phyloP scores from a whole-genome alignment of 2,888 invertebrate genomes.

The Hofmannophila pseudospretella region DNA sequence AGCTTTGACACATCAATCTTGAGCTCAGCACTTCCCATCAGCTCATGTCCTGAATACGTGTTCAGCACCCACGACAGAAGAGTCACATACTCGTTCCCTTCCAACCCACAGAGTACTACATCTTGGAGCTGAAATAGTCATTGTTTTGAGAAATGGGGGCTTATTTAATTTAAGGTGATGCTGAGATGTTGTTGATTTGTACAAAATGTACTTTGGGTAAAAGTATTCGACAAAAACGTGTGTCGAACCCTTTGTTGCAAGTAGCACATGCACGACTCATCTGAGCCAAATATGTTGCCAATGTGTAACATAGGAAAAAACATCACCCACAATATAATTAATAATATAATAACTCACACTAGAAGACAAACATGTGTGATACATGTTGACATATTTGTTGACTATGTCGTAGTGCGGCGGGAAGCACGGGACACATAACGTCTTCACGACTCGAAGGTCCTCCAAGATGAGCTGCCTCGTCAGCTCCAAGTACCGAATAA shows the following conservation, averaged over 20 bases:
- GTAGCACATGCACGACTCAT: too few species aligned
- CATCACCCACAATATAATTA: too few species aligned
- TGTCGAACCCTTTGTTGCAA: too few species aligned
- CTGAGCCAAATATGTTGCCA: too few species aligned
- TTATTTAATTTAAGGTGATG: too few species aligned
- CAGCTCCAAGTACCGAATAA: slow-evolving; percentile 94
- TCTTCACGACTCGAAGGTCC: slow-evolving; percentile 94
- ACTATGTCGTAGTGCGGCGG: slow-evolving; percentile 97
- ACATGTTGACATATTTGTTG: slow-evolving; percentile 94
- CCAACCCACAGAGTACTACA: slow-evolving; percentile 90
- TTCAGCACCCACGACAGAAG: slow-evolving; percentile 95
- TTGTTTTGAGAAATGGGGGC: too few species aligned
- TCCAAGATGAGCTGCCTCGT: slow-evolving; percentile 92
- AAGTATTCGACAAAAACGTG: too few species aligned
- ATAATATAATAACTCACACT: slow-evolving; percentile 86
- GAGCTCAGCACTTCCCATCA: slow-evolving; percentile 93
- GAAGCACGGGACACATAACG: slow-evolving; percentile 94
- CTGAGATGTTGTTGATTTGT: too few species aligned
- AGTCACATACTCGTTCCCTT: slow-evolving; percentile 98
- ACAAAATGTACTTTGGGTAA: too few species aligned
- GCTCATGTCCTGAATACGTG: slow-evolving; percentile 91
- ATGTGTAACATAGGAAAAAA: too few species aligned
- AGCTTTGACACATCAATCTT: slow-evolving; percentile 84
- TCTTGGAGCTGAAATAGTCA: slow-evolving; percentile 88
- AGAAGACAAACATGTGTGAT: slow-evolving; percentile 90